Conservation (phyloP, 2,797 vertebrate genomes). For the Urocyon cinereoargenteus region DNA sequence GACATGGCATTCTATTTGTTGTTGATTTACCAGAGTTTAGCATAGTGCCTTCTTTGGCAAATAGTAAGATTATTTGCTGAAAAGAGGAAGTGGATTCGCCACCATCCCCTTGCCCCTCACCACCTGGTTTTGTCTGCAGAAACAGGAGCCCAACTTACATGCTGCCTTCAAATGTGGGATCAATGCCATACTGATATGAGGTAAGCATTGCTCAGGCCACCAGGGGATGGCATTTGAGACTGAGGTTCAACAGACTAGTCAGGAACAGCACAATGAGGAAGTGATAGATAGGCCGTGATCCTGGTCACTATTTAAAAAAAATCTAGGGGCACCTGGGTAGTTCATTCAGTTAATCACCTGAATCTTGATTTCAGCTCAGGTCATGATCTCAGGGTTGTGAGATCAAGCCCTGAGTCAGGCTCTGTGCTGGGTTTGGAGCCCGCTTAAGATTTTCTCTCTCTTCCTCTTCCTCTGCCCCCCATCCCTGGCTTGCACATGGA, state of each 20-base stretch:
- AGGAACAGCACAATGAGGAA: neutral
- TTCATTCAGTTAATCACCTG: neutral
- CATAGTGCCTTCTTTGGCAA: neutral
- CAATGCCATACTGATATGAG: neutral
- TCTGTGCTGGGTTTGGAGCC: neutral
- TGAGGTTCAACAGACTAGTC: neutral
- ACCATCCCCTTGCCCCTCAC: too few relatives aligned
- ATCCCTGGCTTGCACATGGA: neutral
- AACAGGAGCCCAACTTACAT: neutral
- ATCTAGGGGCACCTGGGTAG: neutral
- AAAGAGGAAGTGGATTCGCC: neutral
- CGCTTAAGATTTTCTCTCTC: neutral
- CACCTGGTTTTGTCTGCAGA: neutral
- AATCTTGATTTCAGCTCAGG: neutral
- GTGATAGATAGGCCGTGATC: neutral
- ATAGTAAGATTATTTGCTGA: neutral
- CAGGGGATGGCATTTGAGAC: neutral
- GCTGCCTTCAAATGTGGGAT: neutral
- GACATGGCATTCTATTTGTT: neutral
- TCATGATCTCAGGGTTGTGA: neutral
- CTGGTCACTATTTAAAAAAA: neutral
- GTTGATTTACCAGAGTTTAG: neutral
- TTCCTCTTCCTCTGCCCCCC: neutral
- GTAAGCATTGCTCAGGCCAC: neutral
- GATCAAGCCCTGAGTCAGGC: neutral